Base-by-base conservation (phyloP, 2,113 vertebrate species). In the Chionodraco myersi region DNA sequence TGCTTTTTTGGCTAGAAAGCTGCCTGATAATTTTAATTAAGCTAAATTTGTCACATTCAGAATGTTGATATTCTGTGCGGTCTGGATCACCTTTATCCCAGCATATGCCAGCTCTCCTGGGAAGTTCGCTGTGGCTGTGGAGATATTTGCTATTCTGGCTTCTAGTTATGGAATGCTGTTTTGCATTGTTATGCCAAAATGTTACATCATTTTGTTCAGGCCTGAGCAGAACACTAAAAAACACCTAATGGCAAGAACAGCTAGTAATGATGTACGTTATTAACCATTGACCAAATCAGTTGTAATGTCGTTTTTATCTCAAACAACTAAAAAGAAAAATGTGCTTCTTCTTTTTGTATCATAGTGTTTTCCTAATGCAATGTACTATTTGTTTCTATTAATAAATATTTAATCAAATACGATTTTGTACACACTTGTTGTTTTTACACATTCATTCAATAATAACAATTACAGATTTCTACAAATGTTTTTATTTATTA, bases 11-110 rank as follows among this genome's bases (percentile, higher is more conserved):
- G 88, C 89, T 10, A 79, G 94, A 6, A 95, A 93, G 52, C 74
- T 96, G 3, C 95, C 95, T 2, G 90, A 95, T 80, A 89, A 94
- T 64, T 95, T 95, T 45, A 96, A 96, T 56, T 93, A 96, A 68
- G 94, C 94, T 14, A 95, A 94, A 80, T 83, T 91, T 1, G 95
- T 96, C 82, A 95, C 94, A 9, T 96, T 95, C 68, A 95, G 95
- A 76, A 95, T 95, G 94, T 23, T 95, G 62, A 94, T 93, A 75
- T 95, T 95, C 81, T 95, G 92, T 85, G 89, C 92, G 1, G 95
- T 95, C 0, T 95, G 94, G 95, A 89, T 94, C 67, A 84, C 94
- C 0, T 95, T 95, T 51, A 93, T 96, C 10, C 95, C 94, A 18
- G 92, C 93, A 0, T 95, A 95, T 74, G 68, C 95, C 71, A 95